phyloP scores from a whole-genome alignment of 2,797 vertebrate genomes.

The Phyllotis vaccarum region DNA sequence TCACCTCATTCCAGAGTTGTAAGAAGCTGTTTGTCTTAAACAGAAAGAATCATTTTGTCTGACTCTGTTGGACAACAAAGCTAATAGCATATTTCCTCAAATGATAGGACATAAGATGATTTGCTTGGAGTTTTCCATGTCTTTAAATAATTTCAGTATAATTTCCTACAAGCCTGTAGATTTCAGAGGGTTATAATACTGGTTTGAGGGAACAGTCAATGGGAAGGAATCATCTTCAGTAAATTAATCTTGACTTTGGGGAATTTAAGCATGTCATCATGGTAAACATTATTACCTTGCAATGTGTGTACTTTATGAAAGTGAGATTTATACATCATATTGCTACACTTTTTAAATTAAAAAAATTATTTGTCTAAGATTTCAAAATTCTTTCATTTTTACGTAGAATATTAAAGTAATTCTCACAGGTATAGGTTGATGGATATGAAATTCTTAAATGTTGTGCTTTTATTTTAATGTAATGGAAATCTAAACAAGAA shows the following conservation, averaged over 20 bases:
- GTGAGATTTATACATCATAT: background rate
- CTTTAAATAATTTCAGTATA: background rate
- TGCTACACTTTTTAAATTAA: background rate
- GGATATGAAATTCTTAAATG: conserved; percentile 26
- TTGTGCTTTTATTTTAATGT: background rate
- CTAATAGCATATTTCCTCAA: background rate
- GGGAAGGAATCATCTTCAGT: background rate
- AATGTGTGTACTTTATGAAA: background rate
- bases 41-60: conserved; percentile 10
- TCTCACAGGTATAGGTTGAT: conserved; percentile 49
- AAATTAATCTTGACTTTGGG: background rate
- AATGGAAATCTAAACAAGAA: conserved; percentile 47
- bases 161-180: background rate
- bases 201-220: background rate
- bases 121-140: background rate
- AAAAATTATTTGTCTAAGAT: background rate
- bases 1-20: conserved; percentile 17
- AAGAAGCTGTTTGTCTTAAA: background rate
- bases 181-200: background rate
- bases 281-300: background rate
- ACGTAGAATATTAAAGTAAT: background rate
- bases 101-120: background rate
- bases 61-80: background rate
- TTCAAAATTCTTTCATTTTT: conserved; percentile 40
- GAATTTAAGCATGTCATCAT: background rate